Percentiles rank a stretch among this genome's conserved stretches.
Conservation (phyloP, 2,888 invertebrate genomes). For the Tridacna crocea region DNA sequence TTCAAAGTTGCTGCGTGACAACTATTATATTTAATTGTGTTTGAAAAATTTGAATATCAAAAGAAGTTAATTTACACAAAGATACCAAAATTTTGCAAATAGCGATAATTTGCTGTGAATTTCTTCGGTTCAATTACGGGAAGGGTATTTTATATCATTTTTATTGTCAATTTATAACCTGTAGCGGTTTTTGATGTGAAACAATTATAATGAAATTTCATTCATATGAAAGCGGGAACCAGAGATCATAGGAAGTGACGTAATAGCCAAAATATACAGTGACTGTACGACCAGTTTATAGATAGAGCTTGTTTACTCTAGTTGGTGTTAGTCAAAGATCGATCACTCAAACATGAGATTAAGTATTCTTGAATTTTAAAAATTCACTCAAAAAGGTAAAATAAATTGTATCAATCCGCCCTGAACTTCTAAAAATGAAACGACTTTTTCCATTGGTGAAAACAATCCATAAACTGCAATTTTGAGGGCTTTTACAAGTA, state of each 20-base stretch:
- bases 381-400: too few species aligned
- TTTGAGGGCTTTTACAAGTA: too few species aligned
- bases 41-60: slow-evolving; percentile 6
- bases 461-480: too few species aligned
- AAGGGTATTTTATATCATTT: slow-evolving; percentile 12
- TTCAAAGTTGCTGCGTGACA: neutral
- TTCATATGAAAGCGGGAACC: slow-evolving; percentile 1
- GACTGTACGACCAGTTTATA: too few species aligned
- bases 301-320: too few species aligned
- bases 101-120: slow-evolving; percentile 15
- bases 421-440: too few species aligned
- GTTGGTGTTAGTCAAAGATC: too few species aligned
- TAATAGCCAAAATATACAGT: neutral
- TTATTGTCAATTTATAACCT: slow-evolving; percentile 21
- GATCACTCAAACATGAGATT: too few species aligned
- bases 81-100: slow-evolving; percentile 10
- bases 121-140: neutral
- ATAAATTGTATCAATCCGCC: too few species aligned
- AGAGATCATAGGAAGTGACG: slow-evolving; percentile 20
- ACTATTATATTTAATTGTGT: neutral
- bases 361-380: too few species aligned
- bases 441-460: too few species aligned
- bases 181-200: slow-evolving; percentile 21
- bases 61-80: slow-evolving; percentile 17
- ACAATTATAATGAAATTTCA: slow-evolving; percentile 19